Base-by-base conservation (phyloP, 2,797 vertebrate species). In the Benthosema pterotum region DNA sequence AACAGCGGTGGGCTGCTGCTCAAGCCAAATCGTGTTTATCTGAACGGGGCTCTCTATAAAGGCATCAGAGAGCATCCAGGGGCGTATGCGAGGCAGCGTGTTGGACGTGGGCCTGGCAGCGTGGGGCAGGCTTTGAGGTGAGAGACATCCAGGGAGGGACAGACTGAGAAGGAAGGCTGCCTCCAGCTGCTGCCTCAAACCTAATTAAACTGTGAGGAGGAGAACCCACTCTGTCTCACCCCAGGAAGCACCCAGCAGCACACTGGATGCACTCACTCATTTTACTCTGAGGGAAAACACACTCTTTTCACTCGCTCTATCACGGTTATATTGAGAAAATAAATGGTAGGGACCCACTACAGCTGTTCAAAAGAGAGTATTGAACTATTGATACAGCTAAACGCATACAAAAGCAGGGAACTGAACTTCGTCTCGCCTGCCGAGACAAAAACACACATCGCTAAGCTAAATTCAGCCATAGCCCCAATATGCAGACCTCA, bases 181-280 rank as follows among this genome's bases (percentile, higher is more conserved):
- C 76, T 79, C 73, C 55, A 48, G 19, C 73, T 19, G 12, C 71
- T 75, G 84, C 74, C 84, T 67, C 65, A 76, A 84, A 79, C 72
- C 80, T 90, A 87, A 91, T 92, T 89, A 90, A 87, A 88, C 77
- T 67, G 73, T 78, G 65, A 74, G 70, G 70, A 77, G 69, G 79
- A 82, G 72, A 80, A 80, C 63, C 57, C 65, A 70, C 69, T 69
- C 43, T 17, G 67, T 60, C 77, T 79, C 68, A 13, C 82, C 66
- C 65, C 67, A 67, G 78, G 82, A 85, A 65, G 69, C 54, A 48
- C 65, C 73, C 15, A 59, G 61, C 65, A 71, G 61, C 60, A 63
- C 50, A 71, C 54, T 15, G 1, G 19, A 17, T n/a, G 7, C 42
- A 0, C 54, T 51, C 55, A 50, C 54, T 38, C 32, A 66, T 75